Conservation (phyloP, 2,113 vertebrate genomes). For the Acrocephalus arundinaceus region DNA sequence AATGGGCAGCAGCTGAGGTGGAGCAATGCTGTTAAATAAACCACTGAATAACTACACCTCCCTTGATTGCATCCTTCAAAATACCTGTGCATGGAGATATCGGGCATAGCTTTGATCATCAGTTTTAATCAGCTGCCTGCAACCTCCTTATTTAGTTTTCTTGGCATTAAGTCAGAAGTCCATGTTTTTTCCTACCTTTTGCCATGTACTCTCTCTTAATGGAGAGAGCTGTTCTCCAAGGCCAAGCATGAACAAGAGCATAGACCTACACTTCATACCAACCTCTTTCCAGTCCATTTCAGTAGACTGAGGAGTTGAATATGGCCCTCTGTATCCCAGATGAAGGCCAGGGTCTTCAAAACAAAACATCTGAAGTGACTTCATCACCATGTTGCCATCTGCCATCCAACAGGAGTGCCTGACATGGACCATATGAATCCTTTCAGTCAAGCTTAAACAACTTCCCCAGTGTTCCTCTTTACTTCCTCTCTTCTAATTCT, state of each 20-base stretch:
- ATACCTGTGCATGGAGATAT: background rate
- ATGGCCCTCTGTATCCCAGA: background rate
- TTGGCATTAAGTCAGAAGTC: background rate
- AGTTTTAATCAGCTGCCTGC: background rate
- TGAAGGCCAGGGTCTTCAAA: background rate
- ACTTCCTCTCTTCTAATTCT: background rate
- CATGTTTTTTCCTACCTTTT: background rate
- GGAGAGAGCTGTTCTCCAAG: background rate
- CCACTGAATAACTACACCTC: background rate
- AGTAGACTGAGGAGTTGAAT: background rate
- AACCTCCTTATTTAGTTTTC: background rate
- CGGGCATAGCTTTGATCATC: background rate
- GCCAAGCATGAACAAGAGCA: background rate
- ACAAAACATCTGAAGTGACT: background rate
- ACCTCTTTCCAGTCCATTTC: background rate
- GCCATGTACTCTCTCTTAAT: background rate
- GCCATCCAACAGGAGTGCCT: background rate
- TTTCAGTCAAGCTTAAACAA: background rate
- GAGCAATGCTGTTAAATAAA: background rate
- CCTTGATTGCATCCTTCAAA: background rate
- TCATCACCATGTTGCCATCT: background rate
- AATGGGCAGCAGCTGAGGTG: background rate
- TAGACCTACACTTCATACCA: background rate
- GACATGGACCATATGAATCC: background rate
- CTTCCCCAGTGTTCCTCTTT: background rate